Evolutionary conservation across 2,113 vertebrate species (phyloP).

Genomic region (Neoarius graeffei): DNA sequence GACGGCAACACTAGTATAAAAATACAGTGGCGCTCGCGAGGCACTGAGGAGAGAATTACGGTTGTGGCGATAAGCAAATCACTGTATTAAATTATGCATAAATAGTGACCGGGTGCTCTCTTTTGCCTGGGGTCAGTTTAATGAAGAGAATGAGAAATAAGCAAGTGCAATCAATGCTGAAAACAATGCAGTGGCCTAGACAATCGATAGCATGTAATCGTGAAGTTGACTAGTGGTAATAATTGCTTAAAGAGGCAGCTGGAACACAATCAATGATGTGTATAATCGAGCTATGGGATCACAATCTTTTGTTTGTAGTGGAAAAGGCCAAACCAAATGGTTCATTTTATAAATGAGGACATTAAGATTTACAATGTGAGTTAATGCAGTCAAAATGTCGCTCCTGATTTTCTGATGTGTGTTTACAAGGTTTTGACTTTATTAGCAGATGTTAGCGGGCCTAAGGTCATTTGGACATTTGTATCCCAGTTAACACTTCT

Average conservation of each 20-base stretch:
- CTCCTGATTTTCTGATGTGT: constrained; percentile 2
- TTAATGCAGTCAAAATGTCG: constrained; percentile 19
- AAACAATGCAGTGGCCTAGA: constrained; percentile 44
- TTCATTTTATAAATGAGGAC: constrained; percentile 14
- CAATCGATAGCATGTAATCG: constrained; percentile 52
- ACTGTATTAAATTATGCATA: constrained; percentile 48
- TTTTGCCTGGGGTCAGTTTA: constrained; percentile 25
- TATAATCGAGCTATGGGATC: constrained; percentile 42
- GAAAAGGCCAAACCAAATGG: not conserved
- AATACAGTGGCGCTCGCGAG: constrained; percentile 13
- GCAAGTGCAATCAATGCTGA: constrained; percentile 16
- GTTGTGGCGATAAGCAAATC: not conserved
- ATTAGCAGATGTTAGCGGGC: constrained; percentile 9
- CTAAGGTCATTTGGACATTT: not conserved
- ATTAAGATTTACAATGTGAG: constrained; percentile 39
- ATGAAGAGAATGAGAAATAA: constrained; percentile 48
- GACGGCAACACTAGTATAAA: constrained; percentile 33
- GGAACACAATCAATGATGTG: constrained; percentile 54
- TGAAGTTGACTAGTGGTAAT: constrained; percentile 47
- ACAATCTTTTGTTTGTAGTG: constrained; percentile 32
- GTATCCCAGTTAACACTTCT: not conserved
- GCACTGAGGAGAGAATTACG: not conserved
- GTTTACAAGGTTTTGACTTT: constrained; percentile 31
- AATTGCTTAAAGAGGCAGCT: constrained; percentile 55
- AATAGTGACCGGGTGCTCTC: not conserved